Evolutionary conservation across 2,797 vertebrate genomes (phyloP).

Genomic region (Protosalanx chinensis): DNA sequence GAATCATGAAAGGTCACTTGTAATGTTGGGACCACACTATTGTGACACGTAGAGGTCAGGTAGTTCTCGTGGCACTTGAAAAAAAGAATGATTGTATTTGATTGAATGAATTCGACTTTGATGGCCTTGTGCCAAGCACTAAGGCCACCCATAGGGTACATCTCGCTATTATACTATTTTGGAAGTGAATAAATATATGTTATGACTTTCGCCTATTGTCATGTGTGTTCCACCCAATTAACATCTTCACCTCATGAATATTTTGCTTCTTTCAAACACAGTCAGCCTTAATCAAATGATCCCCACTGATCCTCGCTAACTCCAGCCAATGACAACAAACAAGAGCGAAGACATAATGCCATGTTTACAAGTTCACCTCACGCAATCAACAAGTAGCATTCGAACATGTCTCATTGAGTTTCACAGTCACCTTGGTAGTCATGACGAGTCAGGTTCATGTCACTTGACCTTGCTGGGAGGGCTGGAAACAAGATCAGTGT

Average conservation of each 20-base stretch:
- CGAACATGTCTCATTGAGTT: background rate
- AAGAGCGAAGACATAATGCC: too few relatives aligned
- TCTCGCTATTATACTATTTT: slow-evolving; percentile 57
- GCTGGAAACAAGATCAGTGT: background rate
- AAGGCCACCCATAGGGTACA: slow-evolving; percentile 33
- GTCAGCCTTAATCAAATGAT: too few relatives aligned
- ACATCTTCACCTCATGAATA: background rate
- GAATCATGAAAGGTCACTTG: background rate
- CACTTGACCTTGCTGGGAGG: background rate
- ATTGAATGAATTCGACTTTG: slow-evolving; percentile 26
- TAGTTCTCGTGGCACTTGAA: slow-evolving; percentile 23
- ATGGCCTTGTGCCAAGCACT: slow-evolving; percentile 52
- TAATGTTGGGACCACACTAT: slow-evolving; percentile 22
- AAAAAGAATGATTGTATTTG: slow-evolving; percentile 47
- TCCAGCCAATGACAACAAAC: too few relatives aligned
- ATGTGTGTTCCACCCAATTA: background rate
- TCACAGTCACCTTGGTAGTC: background rate
- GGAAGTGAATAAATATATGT: slow-evolving; percentile 69
- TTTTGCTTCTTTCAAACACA: background rate
- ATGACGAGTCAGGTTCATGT: background rate
- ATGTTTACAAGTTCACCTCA: background rate
- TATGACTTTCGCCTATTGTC: slow-evolving; percentile 45
- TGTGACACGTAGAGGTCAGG: background rate
- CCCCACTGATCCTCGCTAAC: too few relatives aligned
- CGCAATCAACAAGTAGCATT: background rate